Base-by-base conservation (phyloP, 30 jellyfish, hydroid and myxozoan genomes). In the Nemopilema nomurai region DNA sequence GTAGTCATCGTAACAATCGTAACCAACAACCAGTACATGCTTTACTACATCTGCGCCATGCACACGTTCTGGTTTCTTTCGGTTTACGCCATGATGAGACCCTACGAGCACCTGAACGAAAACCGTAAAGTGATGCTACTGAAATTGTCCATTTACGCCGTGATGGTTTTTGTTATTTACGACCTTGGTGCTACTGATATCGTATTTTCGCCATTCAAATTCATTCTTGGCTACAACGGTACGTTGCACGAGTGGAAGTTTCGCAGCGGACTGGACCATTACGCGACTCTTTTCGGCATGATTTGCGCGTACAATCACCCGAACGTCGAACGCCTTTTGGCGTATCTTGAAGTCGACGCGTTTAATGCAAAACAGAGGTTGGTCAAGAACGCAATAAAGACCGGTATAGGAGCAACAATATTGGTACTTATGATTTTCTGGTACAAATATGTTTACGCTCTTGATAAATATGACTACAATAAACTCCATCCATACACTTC, bases 31-130 rank as follows among this genome's bases (percentile, higher is more conserved):
- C 79, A 77, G 28, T 93, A 93, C 89, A 93, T 93, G 97, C 91
- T 88, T 0, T 93, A 93, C 74, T 93, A 93, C 91, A 93, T 93
- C 1, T 93, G 98, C 84, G 97, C 97, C n/a, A 93, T 93, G 98
- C 98, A 93, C 51, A 93, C 98, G 0, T 93, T 93, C 79, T 93
- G 98, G 98, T 93, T 88, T 63, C 74, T 88, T 25, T 82, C 98
- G 17, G 97, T 93, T 51, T 93, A 93, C 87, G 89, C 85, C 89
- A 93, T 93, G 98, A 93, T 93, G 98, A 94, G 97, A 62, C 98
- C 98, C 65, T 93, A 89, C 90, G 90, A 89, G 71, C 93, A 93
- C 70, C 76, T 74, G 71, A 93, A 93, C 89, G 94, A 88, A 71
- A 75, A 77, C 29, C 87, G 87, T 4, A 65, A 80, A 24, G 92